Percentiles rank a stretch among this genome's conserved stretches.
These are phyloP conservation scores for Frankliniella fusca DNA, from an alignment of 2,888 invertebrate genomes.

Conservation along the genomic window DNA sequence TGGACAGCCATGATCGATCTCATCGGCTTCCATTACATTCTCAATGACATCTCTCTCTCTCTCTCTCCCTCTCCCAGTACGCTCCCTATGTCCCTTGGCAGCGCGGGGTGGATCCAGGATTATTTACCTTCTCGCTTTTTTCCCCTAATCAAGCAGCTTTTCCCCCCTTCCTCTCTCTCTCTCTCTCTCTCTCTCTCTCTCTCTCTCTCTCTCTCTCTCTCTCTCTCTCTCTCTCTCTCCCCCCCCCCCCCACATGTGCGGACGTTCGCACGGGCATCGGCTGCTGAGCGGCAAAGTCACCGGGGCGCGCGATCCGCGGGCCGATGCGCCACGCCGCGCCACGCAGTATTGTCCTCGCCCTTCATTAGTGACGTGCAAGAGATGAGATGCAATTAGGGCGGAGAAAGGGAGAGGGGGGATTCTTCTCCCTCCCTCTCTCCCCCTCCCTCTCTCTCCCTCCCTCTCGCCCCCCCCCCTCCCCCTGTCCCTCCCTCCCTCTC, in stretches of 20 bases:
- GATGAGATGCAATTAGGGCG: constrained; percentile 21
- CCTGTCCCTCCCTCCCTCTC: neutral
- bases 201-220: no score
- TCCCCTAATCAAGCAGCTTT: constrained; percentile 9
- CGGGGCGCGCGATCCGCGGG: neutral
- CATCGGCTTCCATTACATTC: constrained; percentile 17
- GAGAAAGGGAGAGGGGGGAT: neutral
- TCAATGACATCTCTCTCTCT: neutral
- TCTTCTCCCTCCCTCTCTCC: neutral
- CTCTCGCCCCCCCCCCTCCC: neutral
- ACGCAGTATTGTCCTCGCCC: constrained; percentile 1
- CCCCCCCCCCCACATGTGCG: neutral
- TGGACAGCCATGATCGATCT: constrained; percentile 12
- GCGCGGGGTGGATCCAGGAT: no score
- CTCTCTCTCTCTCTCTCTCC: neutral
- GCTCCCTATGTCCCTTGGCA: neutral
- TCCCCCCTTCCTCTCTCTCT: no score
- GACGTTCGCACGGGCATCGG: constrained; percentile 14
- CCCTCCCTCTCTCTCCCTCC: neutral
- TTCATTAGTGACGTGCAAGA: neutral
- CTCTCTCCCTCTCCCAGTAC: neutral
- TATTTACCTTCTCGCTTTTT: constrained; percentile 22
- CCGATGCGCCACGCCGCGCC: neutral
- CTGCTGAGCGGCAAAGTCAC: neutral
- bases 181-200: no score